A percentile compares a stretch with the other conserved stretches of the same genome.
phyloP scores from a whole-genome alignment of 2,888 invertebrate genomes.

The Heliothis peltigera region DNA sequence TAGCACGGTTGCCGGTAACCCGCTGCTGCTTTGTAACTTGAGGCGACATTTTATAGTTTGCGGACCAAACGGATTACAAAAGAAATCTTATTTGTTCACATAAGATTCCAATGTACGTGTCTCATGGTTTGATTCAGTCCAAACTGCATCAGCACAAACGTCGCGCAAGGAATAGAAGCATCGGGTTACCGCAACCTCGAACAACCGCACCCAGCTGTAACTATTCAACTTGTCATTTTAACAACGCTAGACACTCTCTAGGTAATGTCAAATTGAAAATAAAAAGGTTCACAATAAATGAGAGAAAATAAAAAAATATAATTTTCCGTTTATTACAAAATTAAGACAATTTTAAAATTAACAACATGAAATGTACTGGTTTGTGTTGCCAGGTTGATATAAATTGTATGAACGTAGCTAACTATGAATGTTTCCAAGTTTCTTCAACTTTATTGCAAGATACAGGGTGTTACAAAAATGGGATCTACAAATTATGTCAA shows the following conservation, averaged over 20 bases:
- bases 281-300: constrained; percentile 53
- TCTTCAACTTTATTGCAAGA: not conserved
- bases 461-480: not conserved
- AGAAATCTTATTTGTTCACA: constrained; percentile 45
- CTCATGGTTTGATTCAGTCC: not conserved
- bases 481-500: constrained; percentile 48
- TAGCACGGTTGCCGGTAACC: constrained; percentile 4
- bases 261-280: constrained; percentile 88
- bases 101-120: constrained; percentile 46
- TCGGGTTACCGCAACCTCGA: constrained; percentile 16
- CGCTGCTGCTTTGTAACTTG: not conserved
- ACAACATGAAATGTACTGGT: constrained; percentile 59
- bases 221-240: constrained; percentile 87
- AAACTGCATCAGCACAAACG: not conserved
- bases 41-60: not conserved
- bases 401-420: constrained; percentile 14
- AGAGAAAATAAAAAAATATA: constrained; percentile 58
- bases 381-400: constrained; percentile 9
- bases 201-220: constrained; percentile 9
- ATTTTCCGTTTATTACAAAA: constrained; percentile 53
- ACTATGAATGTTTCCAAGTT: no score
- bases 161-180: not conserved
- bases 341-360: constrained; percentile 53
- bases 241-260: constrained; percentile 85
- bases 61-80: constrained; percentile 25